phyloP scores from a whole-genome alignment of 2,888 invertebrate species.

The Magallana nippona region DNA sequence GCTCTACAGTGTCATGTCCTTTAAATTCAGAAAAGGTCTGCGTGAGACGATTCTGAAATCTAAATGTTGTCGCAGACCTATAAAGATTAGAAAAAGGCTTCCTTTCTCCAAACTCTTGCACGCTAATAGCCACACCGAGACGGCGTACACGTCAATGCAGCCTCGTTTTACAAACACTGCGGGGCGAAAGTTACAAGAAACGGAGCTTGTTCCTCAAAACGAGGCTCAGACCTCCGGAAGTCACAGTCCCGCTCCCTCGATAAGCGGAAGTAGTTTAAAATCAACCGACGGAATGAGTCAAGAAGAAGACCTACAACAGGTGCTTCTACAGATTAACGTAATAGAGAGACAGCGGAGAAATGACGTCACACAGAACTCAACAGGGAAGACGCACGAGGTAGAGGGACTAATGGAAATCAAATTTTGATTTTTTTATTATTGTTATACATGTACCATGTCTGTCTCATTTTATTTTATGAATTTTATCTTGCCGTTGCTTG shows the following conservation, averaged over 20 bases:
- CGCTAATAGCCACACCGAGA: conserved; percentile 66
- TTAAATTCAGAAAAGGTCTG: conserved; percentile 95
- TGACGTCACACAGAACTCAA: conserved; percentile 45
- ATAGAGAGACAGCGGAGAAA: conserved; percentile 41
- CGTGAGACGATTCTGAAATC: conserved; percentile 83
- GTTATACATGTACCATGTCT: background rate
- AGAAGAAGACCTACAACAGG: conserved; percentile 49
- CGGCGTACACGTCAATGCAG: conserved; percentile 64
- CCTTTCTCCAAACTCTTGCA: conserved; percentile 66
- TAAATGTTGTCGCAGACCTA: conserved; percentile 54
- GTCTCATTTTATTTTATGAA: background rate
- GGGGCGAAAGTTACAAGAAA: conserved; percentile 36
- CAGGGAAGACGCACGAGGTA: conserved; percentile 13
- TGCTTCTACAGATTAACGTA: conserved; percentile 51
- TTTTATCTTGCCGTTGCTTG: too few relatives aligned
- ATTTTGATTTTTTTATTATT: conserved; percentile 13
- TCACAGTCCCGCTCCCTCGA: conserved; percentile 46
- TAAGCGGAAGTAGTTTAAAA: conserved; percentile 53
- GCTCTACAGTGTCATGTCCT: conserved; percentile 95
- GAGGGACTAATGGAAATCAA: conserved; percentile 3
- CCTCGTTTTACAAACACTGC: conserved; percentile 45
- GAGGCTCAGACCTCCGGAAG: conserved; percentile 39
- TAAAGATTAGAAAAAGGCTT: conserved; percentile 48
- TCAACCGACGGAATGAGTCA: conserved; percentile 51
- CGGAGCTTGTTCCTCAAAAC: conserved; percentile 39